Percentiles rank a stretch among this genome's conserved stretches.
These are phyloP conservation scores for Girardinus metallicus DNA, from an alignment of 2,797 vertebrate genomes.

Conservation along the genomic window DNA sequence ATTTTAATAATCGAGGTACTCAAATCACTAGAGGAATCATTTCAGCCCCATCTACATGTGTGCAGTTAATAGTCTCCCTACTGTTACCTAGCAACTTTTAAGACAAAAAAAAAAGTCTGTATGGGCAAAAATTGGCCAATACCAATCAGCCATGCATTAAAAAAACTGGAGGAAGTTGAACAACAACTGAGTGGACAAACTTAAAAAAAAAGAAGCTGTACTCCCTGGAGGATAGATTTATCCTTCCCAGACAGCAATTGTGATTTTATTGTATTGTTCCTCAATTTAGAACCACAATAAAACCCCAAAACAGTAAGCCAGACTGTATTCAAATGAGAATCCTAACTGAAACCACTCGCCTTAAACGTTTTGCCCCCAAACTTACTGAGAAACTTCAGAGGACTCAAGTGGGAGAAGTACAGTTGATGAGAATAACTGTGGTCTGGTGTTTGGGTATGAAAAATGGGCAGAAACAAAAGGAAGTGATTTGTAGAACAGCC, in stretches of 20 bases:
- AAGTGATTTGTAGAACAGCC: slow-evolving; percentile 1
- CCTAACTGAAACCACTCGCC: background rate
- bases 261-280: background rate
- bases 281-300: background rate
- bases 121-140: background rate
- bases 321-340: background rate
- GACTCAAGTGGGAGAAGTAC: slow-evolving; percentile 3
- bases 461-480: slow-evolving; percentile 1
- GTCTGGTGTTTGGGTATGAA: background rate
- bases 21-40: too few species aligned
- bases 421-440: slow-evolving; percentile 1
- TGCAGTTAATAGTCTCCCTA: background rate
- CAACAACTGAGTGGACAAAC: background rate
- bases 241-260: background rate
- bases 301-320: background rate
- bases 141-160: background rate
- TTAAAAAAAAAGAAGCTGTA: background rate
- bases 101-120: background rate
- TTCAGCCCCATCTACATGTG: too few species aligned
- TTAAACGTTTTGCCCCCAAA: background rate
- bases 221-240: background rate
- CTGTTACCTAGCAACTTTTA: background rate
- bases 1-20: too few species aligned
- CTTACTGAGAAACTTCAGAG: slow-evolving; percentile 7
- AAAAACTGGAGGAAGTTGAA: background rate